Base-by-base conservation (phyloP, 2,888 invertebrate genomes). In the Pimpla rufipes region DNA sequence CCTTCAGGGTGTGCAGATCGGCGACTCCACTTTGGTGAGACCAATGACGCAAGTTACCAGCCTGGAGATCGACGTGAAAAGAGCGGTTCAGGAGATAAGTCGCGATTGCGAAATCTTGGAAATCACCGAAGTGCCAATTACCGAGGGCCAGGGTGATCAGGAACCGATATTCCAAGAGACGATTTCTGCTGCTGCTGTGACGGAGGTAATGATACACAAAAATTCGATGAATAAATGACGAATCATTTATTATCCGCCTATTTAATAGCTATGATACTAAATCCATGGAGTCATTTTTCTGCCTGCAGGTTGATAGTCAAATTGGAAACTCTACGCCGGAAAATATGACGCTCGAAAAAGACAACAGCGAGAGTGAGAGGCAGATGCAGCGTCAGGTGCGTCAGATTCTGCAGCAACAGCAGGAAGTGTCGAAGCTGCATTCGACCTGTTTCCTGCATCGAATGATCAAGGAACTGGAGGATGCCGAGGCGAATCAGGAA, bases 141-240 rank as follows among this genome's bases (percentile, higher is more conserved):
- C 75, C 18, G 89, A 88, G 13, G 90, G 89, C 45, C 88, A 90
- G 71, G 91, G 90, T 16, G 90, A 91, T 52, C 73, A 83, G 18
- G 52, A 23, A 45, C 47, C n/a, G 45, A 45, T 7, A n/a, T 5
- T 55, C 45, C 52, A 40, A 2, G 47, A 67, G 29, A 13, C 21
- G 13, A 55, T 55, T 2, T 21, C 52, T 55, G n/a, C n/a, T n/a
- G 62, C 35, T 35, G 10, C 42, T 16, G 11, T 40, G 7, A 11
- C 47, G 10, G 50, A 80, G 68, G 57, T 76, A 47, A 50, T 50
- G 4, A 16, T 40, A 50, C 23, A 59, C 18, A 16, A 40, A 42
- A 42, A 42, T 6, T 6, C 42, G 42, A 42, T 42, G 7, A 42
- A 11, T 42, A 45, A 11, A 45, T 45, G n/a, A n/a, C n/a, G n/a